Conservation (phyloP, 2,888 invertebrate species). For the Nymphalis polychloros region DNA sequence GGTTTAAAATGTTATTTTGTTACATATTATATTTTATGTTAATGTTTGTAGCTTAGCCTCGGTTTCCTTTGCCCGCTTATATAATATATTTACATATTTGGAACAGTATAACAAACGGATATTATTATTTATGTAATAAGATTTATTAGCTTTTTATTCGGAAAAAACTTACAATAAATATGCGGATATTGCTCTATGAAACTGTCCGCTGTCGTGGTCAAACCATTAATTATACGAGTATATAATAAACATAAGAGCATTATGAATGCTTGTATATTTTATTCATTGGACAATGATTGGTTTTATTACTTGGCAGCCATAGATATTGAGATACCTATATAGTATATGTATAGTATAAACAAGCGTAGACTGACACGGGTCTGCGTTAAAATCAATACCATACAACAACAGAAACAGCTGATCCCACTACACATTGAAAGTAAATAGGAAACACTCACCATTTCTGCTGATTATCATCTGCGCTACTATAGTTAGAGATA, state of each 20-base stretch:
- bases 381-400: conserved; percentile 65
- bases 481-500: conserved; percentile 76
- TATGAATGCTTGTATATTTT: too few species aligned
- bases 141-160: not conserved
- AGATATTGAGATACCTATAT: not conserved
- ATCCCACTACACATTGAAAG: conserved; percentile 38
- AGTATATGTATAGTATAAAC: conserved; percentile 10
- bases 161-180: not conserved
- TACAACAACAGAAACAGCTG: conserved; percentile 63
- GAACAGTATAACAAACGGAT: conserved; percentile 3
- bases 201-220: not conserved
- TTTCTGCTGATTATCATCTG: conserved; percentile 66
- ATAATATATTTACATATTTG: not conserved
- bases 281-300: too few species aligned
- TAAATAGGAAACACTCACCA: conserved; percentile 64
- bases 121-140: not conserved
- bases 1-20: not conserved
- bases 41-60: too few species aligned
- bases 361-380: conserved; percentile 52
- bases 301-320: conserved; percentile 1
- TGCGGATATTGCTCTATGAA: not conserved
- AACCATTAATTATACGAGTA: not conserved
- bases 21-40: too few species aligned
- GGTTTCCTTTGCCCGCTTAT: not conserved
- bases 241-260: not conserved